Evolutionary conservation across 2,113 vertebrate genomes (phyloP).

Genomic region (Gadus macrocephalus): DNA sequence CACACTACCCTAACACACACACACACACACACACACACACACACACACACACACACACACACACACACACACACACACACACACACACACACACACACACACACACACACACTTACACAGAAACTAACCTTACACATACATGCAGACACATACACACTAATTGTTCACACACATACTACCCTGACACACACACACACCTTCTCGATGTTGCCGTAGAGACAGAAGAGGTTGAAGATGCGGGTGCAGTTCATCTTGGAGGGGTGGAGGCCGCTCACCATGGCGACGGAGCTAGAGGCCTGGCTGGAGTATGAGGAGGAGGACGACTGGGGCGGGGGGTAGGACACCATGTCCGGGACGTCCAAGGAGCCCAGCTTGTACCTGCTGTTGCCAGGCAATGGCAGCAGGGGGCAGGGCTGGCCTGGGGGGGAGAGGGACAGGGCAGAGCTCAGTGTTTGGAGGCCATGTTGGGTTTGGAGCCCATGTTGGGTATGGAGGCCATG

Average conservation of each 20-base stretch:
- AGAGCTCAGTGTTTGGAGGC: neutral
- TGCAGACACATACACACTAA: neutral
- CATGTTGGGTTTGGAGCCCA: too few relatives aligned
- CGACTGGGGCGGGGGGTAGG: conserved; percentile 89
- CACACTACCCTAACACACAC: too few relatives aligned
- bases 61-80: too few relatives aligned
- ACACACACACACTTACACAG: neutral
- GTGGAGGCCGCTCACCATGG: conserved; percentile 95
- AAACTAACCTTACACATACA: neutral
- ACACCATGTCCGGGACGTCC: conserved; percentile 90
- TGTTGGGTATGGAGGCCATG: too few relatives aligned
- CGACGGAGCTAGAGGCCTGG: conserved; percentile 85
- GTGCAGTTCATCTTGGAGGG: conserved; percentile 96
- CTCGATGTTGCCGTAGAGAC: conserved; percentile 96
- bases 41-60: too few relatives aligned
- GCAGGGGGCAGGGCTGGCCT: conserved; percentile 87
- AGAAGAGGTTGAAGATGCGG: conserved; percentile 96
- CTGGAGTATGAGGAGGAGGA: conserved; percentile 81
- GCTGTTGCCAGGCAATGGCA: conserved; percentile 83
- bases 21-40: too few relatives aligned
- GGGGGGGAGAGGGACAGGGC: conserved; percentile 32
- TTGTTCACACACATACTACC: neutral
- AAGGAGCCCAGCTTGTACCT: conserved; percentile 86
- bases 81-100: too few relatives aligned
- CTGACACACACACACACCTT: conserved; percentile 73